Base-by-base conservation (phyloP, 2,888 invertebrate species). In the Loripinus fragilis region DNA sequence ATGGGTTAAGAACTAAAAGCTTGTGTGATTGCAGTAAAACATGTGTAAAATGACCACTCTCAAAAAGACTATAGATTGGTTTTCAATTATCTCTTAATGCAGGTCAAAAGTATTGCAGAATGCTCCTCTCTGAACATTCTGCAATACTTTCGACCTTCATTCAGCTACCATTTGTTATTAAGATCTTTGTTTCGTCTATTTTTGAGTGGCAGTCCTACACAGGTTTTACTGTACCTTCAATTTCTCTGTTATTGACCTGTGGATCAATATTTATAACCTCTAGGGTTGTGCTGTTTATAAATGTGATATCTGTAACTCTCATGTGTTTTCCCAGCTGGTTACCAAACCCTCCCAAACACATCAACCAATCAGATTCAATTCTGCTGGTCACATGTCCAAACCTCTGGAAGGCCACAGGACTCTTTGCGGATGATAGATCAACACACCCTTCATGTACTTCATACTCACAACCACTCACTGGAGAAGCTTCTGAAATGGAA, bases 301-400 rank as follows among this genome's bases (percentile, higher is more conserved):
- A 70, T 5, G 85, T 78, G 35, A 90, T 76, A 42, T 89, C 87
- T 30, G 88, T 82, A 20, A 91, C 80, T 30, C 91, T 74, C 80
- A 88, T 85, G 75, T 92, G 92, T 68, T 89, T 87, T 7, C 90
- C 90, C 45, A 80, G 80, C 71, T 88, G 87, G 60, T 89, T 88
- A 23, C 92, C 92, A 85, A 92, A 92, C 8, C 92, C 92, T 71
- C 91, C 92, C 10, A 88, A 64, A 67, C 85, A 87, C 23, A 90
- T 45, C 15, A 86, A 60, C 42, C 71, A 78, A 20, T 74, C 71
- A n/a, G 74, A 67, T 8, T 66, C 79, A n/a, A 87, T 42, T 20
- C 60, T 33, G 10, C 35, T 79, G 23, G 86, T 86, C 30, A 86
- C 81, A 77, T 91, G 92, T 35, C 91, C 90, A 81, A 90, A 90